Base-by-base conservation (phyloP, 1,140 invertebrate genomes). In the Drosophila nikananu region DNA sequence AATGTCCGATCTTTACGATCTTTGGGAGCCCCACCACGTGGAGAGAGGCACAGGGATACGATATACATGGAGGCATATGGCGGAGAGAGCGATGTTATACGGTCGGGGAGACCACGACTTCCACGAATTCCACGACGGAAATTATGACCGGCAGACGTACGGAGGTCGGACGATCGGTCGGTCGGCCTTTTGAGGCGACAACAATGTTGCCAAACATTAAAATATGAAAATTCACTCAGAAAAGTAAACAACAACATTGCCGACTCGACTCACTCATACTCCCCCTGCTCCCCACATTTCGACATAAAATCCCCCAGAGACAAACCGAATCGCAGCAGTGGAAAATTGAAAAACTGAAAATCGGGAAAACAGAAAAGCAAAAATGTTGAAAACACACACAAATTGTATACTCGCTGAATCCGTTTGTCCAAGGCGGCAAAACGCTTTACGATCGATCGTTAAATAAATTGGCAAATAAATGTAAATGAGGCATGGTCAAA, bases 171-270 rank as follows among this genome's bases (percentile, higher is more conserved):
- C 77, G 80, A 77, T 73, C 59, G 48, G 49, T 65, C 67, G 80
- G 52, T 39, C 32, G 52, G 81, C 81, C 77, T 79, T 79, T 79
- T 79, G 67, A 80, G 73, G 86, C 75, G 78, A 90, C 86, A 84
- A 89, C 86, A 89, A 89, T 89, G 86, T 89, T 90, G 86, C 81
- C 74, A 90, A 78, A 89, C 86, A 90, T 90, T 76, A 89, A 89
- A 89, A 89, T 89, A 89, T 89, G 86, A 80, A 89, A 90, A 90
- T 90, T 89, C 86, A 89, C 86, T 90, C 84, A 90, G 81, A 82
- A 89, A 90, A 72, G 86, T 90, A 90, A 90, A 89, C 86, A 90
- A 81, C 86, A 90, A 81, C 74, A 37, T 37, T 15, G 32, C 19
- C 55, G 30, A 51, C 55, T 23, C 32, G 46, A 37, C 49, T 49